These are phyloP conservation scores for Saxidomus purpurata DNA, from an alignment of 1,140 invertebrate genomes.

Conservation along the genomic window DNA sequence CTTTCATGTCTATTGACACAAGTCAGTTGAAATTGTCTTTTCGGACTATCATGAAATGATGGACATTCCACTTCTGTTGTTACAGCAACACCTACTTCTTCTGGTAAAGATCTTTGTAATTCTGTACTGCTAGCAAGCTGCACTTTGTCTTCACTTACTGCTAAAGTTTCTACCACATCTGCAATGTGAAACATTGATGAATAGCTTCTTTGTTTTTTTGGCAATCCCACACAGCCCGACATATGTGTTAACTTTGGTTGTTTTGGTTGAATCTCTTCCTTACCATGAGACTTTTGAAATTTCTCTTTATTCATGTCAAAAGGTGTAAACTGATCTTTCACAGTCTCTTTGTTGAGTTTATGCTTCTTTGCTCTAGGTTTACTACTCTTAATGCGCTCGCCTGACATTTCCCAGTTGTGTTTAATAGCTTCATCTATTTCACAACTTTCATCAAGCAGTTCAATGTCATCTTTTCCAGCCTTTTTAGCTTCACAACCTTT, in stretches of 20 bases:
- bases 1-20: too few species aligned
- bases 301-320: slow-evolving; percentile 18
- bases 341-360: not conserved
- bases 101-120: not conserved
- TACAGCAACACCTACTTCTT: not conserved
- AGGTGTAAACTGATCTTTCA: slow-evolving; percentile 7
- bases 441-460: not conserved
- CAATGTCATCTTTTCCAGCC: not conserved
- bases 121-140: not conserved
- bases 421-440: slow-evolving; percentile 8
- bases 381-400: not conserved
- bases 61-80: too few species aligned
- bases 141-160: not conserved
- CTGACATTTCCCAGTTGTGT: slow-evolving; percentile 3
- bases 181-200: not conserved
- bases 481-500: not conserved
- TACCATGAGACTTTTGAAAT: not conserved
- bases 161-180: not conserved
- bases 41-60: too few species aligned
- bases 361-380: slow-evolving; percentile 43
- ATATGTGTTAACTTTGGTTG: not conserved
- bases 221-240: not conserved
- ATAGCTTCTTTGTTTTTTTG: not conserved
- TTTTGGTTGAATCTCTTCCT: slow-evolving; percentile 2
- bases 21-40: too few species aligned